Evolutionary conservation across 2,888 invertebrate genomes (phyloP), one percentile per base, ranked within the genome.

Genomic region (Ormyrus rosae): DNA sequence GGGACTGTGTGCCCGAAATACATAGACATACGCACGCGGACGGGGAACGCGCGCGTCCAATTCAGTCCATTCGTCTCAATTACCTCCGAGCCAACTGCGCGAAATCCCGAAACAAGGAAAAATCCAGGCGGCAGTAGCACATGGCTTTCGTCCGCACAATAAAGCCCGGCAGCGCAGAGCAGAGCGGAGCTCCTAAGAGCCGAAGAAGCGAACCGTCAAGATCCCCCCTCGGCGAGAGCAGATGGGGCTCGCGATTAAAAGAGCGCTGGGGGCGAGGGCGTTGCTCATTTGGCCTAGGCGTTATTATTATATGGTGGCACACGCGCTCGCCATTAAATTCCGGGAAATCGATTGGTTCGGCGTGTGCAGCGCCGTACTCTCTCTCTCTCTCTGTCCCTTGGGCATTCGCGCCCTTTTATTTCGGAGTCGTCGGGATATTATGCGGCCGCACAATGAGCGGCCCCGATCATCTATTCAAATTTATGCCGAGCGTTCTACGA

Each of bases 161-260:
- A 2, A 13, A n/a, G 65, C 67, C 69, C n/a, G 19, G 68, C 11
- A 63, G 51, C 50, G 34, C 10, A 63, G 34, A 53, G 9, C 10
- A 61, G 63, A 77, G 83, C 82, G 80, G 82, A 85, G 13, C 11
- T 19, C 19, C 45, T 10, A 75, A 68, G 51, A 34, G 82, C 84
- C 84, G 85, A 84, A 87, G 86, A 87, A 87, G 86, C 88, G 84
- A 84, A 86, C 86, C 86, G 86, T 84, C 84, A 60, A 34, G 64
- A 6, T 50, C 64, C 1, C 34, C 51, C 58, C 56, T 53, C 50
- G 48, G n/a, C 34, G 68, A 50, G 50, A 74, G 82, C 89, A 89
- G 88, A 89, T 88, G 89, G 88, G 85, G 81, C 83, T 85, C 80
- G 84, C 87, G 86, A 88, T 89, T 87, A 87, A 87, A 86, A 85